Conservation (phyloP, 2,113 vertebrate genomes). For the Acinonyx jubatus region DNA sequence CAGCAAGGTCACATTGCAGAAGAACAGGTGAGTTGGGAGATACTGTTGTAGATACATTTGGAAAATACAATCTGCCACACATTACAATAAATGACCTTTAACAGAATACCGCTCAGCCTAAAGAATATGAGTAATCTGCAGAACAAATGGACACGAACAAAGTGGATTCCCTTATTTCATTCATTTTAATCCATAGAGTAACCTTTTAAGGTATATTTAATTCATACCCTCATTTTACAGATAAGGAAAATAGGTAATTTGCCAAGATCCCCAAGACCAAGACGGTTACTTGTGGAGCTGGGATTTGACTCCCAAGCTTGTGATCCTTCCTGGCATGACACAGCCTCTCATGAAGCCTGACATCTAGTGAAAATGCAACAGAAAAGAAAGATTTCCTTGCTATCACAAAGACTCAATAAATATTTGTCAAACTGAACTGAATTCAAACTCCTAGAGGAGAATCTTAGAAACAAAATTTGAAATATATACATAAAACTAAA, state of each 20-base stretch:
- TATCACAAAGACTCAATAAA: constrained; percentile 39
- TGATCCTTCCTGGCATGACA: background rate
- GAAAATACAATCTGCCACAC: constrained; percentile 32
- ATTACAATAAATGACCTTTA: constrained; percentile 39
- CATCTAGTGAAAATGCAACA: background rate
- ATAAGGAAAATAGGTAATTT: constrained; percentile 4
- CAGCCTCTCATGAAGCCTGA: background rate
- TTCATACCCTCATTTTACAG: constrained; percentile 16
- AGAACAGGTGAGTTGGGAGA: background rate
- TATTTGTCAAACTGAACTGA: background rate
- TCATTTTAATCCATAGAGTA: constrained; percentile 24
- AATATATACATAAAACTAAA: constrained; percentile 8
- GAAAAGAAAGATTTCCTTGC: background rate
- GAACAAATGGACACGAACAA: constrained; percentile 38
- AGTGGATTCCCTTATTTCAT: constrained; percentile 37
- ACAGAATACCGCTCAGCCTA: constrained; percentile 29
- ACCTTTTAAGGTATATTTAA: background rate
- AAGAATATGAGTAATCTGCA: constrained; percentile 17
- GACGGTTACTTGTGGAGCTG: background rate
- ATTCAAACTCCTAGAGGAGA: constrained; percentile 36
- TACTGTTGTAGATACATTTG: background rate
- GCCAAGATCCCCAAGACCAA: background rate
- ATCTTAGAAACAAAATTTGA: constrained; percentile 40
- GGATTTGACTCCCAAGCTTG: background rate
- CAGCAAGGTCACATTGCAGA: background rate